These are phyloP conservation scores for Nycticorax nycticorax DNA, from an alignment of 2,113 vertebrate species.

Conservation along the genomic window DNA sequence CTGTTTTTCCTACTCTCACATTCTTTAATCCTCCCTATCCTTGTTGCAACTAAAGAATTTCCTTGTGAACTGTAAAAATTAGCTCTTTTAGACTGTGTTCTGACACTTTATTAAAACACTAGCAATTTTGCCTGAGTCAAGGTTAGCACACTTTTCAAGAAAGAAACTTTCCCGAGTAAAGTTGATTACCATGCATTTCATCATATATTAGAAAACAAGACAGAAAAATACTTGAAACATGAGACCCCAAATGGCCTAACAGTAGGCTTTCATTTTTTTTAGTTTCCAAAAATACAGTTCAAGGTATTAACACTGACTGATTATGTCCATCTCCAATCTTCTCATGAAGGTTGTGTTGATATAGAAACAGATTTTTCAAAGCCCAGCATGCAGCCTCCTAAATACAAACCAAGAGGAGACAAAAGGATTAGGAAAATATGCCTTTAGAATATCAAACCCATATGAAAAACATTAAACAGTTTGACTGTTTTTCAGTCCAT, in stretches of 20 bases:
- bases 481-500: neutral
- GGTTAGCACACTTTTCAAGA: neutral
- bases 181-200: neutral
- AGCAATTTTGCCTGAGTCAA: neutral
- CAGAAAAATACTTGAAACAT: neutral
- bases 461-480: neutral
- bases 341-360: constrained; percentile 76
- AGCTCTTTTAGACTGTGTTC: neutral
- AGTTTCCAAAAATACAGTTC: neutral
- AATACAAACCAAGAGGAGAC: neutral
- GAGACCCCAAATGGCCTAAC: neutral
- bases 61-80: neutral
- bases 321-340: constrained; percentile 84
- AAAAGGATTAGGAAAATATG: neutral
- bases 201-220: neutral
- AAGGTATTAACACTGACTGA: constrained; percentile 76
- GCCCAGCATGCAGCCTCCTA: constrained; percentile 94
- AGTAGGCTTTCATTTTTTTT: neutral
- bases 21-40: neutral
- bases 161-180: neutral
- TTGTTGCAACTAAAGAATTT: neutral
- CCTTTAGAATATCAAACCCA: neutral
- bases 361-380: constrained; percentile 87
- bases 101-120: neutral
- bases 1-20: neutral